Evolutionary conservation across 1,140 invertebrate species (phyloP), one percentile per base, ranked within the genome.

Genomic region (Vanessa tameamea): DNA sequence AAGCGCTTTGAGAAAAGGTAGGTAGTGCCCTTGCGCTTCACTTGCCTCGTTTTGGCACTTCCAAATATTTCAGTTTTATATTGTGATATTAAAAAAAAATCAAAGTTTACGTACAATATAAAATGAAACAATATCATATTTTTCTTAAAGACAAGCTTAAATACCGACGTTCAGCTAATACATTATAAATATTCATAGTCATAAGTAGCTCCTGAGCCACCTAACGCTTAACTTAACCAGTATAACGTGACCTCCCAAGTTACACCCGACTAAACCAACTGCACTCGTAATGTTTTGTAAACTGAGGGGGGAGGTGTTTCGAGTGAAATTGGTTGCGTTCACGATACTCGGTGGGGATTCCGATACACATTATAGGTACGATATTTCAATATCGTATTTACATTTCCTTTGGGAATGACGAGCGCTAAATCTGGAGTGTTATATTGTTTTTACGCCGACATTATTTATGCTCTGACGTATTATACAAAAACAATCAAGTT

Each of bases 381-480:
- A 87, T 89, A 88, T 91, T 91, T 91, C 89, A 91, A 91, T 89
- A 85, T 81, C 55, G 83, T 91, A 88, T 91, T 91, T 89, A 91
- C 88, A 89, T 89, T 89, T 86, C 87, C 87, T 83, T 67, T 68
- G 87, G 86, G 86, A 84, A 79, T 77, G 77, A 72, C 75, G 65
- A 69, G 71, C 80, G 76, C 70, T 82, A 82, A 86, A 83, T 86
- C 80, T 81, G 75, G 64, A 57, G 72, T 76, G 70, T 66, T 65
- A 74, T 77, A 81, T 79, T 81, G 81, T 79, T 79, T 80, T 82
- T 67, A 70, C 71, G 59, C 51, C 23, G 69, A 50, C 9, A 9
- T 43, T 43, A 0, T 31, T 31, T 31, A 31, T 31, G 6, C 26
- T 31, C 6, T 31, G 26, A 43, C 37, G 37, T 43, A 43, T 9